phyloP scores from a whole-genome alignment of 1,140 invertebrate genomes.

The Drosophila equinoxialis region DNA sequence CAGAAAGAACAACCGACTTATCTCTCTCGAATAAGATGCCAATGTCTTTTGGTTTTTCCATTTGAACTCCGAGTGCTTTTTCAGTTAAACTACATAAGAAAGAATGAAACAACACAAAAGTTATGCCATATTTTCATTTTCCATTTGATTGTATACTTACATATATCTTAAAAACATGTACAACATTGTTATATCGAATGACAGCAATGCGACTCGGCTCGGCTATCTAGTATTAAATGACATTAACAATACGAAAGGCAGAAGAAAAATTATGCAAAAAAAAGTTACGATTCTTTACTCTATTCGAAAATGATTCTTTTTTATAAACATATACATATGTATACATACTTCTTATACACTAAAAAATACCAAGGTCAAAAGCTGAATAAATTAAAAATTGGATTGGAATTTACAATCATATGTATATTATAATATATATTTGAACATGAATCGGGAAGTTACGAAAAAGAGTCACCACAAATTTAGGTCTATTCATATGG shows the following conservation, averaged over 20 bases:
- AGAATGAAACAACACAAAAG: neutral
- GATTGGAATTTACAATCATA: constrained; percentile 16
- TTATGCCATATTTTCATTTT: neutral
- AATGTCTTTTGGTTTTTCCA: constrained; percentile 2
- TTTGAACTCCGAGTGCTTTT: neutral
- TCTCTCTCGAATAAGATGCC: neutral
- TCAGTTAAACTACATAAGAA: neutral
- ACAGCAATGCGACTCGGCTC: constrained; percentile 17
- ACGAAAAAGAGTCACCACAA: neutral
- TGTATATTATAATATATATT: neutral
- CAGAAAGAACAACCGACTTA: neutral
- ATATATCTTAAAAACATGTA: constrained; percentile 11
- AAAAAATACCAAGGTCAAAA: constrained; percentile 57
- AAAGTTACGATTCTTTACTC: constrained; percentile 44
- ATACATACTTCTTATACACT: constrained; percentile 64
- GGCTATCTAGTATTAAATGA: constrained; percentile 40
- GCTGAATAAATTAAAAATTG: constrained; percentile 62
- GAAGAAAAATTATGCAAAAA: constrained; percentile 19
- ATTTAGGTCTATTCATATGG: neutral
- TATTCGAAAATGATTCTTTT: constrained; percentile 52
- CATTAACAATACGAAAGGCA: constrained; percentile 33
- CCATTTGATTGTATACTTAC: neutral
- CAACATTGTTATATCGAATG: constrained; percentile 13
- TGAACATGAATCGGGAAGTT: neutral
- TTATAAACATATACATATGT: constrained; percentile 65